Conservation (phyloP, 2,888 invertebrate genomes). For the Clanis bilineata region DNA sequence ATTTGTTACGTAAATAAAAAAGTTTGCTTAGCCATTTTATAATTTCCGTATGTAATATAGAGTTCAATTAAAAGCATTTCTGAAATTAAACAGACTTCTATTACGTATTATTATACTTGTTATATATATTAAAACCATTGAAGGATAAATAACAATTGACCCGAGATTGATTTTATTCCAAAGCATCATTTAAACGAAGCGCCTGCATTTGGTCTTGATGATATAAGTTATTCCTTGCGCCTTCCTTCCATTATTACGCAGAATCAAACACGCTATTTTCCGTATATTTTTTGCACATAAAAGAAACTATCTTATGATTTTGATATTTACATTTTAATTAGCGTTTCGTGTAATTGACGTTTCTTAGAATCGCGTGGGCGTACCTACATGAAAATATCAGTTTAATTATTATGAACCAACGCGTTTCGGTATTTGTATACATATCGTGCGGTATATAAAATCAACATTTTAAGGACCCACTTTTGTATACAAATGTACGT, state of each 20-base stretch:
- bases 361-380: conserved; percentile 19
- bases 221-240: not conserved
- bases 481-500: too few relatives aligned
- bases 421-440: not conserved
- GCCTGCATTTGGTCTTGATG: conserved; percentile 6
- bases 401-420: conserved; percentile 8
- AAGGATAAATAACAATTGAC: not conserved
- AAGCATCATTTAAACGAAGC: not conserved
- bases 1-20: too few relatives aligned
- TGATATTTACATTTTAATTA: conserved; percentile 16
- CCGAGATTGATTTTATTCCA: not conserved
- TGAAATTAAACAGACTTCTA: too few relatives aligned
- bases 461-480: not conserved
- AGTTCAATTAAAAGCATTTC: too few relatives aligned
- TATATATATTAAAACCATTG: too few relatives aligned
- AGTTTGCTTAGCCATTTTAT: too few relatives aligned
- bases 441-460: not conserved
- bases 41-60: too few relatives aligned
- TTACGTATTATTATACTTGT: too few relatives aligned
- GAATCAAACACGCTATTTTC: not conserved
- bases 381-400: conserved; percentile 1
- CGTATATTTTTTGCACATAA: not conserved
- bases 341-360: conserved; percentile 12
- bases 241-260: not conserved
- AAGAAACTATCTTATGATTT: not conserved